Evolutionary conservation across 2,113 vertebrate species (phyloP).

Genomic region (Sclerurus mexicanus): DNA sequence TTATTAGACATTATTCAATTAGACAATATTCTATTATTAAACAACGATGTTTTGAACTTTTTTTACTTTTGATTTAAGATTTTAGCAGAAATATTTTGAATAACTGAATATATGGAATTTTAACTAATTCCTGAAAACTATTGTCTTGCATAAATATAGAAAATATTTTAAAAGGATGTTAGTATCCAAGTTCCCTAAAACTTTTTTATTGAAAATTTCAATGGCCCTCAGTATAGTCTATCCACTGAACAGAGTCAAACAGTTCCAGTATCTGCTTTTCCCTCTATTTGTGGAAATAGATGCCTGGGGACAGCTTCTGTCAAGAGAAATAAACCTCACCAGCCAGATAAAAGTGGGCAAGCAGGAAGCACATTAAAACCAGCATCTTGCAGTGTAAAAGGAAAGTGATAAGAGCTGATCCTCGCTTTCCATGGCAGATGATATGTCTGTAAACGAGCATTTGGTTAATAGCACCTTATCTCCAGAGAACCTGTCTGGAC

Average conservation of each 20-base stretch:
- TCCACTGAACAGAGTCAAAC: not conserved
- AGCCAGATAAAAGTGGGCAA: conserved; percentile 6
- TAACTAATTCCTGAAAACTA: not conserved
- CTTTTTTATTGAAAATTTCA: not conserved
- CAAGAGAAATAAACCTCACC: conserved; percentile 15
- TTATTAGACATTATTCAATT: not conserved
- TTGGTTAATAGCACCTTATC: not conserved
- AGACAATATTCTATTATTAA: not conserved
- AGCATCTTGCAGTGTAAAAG: not conserved
- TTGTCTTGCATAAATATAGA: not conserved
- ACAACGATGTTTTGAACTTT: not conserved
- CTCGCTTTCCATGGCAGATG: not conserved
- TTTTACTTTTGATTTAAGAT: not conserved
- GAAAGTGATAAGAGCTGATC: not conserved
- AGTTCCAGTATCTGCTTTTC: not conserved
- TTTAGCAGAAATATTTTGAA: not conserved
- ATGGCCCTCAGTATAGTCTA: not conserved
- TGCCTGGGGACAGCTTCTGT: conserved; percentile 23
- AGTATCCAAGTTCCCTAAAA: not conserved
- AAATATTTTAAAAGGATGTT: not conserved
- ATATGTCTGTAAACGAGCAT: not conserved
- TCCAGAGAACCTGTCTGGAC: not conserved
- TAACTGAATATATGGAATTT: not conserved
- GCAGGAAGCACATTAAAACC: conserved; percentile 25
- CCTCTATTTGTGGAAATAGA: not conserved